Conservation (phyloP, 1,140 invertebrate species). For the Drosophila neocordata region DNA sequence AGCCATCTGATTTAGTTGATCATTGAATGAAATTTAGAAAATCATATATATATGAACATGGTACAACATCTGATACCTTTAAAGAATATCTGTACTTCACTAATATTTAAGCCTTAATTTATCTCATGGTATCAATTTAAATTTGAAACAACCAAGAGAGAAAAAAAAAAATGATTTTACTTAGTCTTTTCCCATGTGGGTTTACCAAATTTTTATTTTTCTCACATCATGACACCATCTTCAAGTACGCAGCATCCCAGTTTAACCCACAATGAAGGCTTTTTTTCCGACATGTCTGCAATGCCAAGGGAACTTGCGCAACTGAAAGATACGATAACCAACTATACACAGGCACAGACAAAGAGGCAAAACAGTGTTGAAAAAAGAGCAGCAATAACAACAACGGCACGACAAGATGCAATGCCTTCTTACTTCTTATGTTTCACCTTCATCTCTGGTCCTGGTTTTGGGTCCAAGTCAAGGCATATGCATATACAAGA, state of each 20-base stretch:
- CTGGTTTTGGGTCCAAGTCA: slow-evolving; percentile 1
- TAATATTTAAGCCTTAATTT: too few species aligned
- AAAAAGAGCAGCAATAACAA: slow-evolving; percentile 38
- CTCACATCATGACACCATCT: slow-evolving; percentile 70
- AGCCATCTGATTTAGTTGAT: too few species aligned
- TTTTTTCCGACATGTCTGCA: slow-evolving; percentile 21
- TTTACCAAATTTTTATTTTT: slow-evolving; percentile 34
- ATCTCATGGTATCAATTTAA: neutral
- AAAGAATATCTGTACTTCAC: too few species aligned
- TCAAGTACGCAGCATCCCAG: slow-evolving; percentile 27
- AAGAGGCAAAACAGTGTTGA: slow-evolving; percentile 35
- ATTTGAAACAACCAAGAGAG: neutral
- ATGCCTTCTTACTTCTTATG: slow-evolving; percentile 8
- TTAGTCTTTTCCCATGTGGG: slow-evolving; percentile 37
- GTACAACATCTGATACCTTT: too few species aligned
- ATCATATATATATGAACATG: too few species aligned
- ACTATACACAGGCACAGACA: slow-evolving; percentile 22
- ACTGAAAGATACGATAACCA: slow-evolving; percentile 25
- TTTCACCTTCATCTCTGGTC: neutral
- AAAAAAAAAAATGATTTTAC: neutral
- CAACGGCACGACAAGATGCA: slow-evolving; percentile 16
- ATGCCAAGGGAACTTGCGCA: slow-evolving; percentile 27
- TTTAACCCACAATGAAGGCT: slow-evolving; percentile 36
- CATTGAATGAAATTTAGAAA: too few species aligned
- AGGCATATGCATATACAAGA: slow-evolving; percentile 53